Evolutionary conservation across 2,113 vertebrate genomes (phyloP).

Genomic region (Solea senegalensis): DNA sequence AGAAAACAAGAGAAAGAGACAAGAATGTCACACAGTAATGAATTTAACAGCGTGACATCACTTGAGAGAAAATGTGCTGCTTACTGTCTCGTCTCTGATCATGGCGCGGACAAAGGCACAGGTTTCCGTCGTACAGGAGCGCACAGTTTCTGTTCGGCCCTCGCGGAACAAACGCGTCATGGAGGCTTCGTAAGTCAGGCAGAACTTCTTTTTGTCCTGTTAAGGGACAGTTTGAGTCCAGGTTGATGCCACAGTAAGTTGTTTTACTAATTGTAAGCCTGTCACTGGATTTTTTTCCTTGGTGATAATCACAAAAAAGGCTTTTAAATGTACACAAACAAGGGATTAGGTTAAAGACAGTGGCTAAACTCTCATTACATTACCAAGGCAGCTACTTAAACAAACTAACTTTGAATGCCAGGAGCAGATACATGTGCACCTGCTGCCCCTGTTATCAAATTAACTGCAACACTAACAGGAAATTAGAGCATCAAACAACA

Average conservation of each 20-base stretch:
- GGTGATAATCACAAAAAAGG: no score
- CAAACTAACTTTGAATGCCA: not conserved
- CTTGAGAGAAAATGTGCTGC: not conserved
- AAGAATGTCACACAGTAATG: not conserved
- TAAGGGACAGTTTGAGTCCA: not conserved
- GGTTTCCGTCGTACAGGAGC: conserved; percentile 90
- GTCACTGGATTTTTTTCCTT: no score
- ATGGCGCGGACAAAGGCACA: conserved; percentile 89
- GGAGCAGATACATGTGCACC: not conserved
- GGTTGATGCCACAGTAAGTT: not conserved
- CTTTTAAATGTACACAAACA: no score
- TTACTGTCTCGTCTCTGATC: conserved; percentile 86
- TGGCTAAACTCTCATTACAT: not conserved
- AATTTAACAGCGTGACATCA: not conserved
- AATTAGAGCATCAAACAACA: not conserved
- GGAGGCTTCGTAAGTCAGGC: conserved; percentile 95
- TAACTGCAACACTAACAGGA: not conserved
- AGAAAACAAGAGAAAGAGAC: not conserved
- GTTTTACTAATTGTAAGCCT: not conserved
- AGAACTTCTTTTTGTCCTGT: conserved; percentile 96
- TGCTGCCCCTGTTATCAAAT: not conserved
- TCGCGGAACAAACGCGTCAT: conserved; percentile 98
- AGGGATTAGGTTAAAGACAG: no score
- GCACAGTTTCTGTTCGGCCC: conserved; percentile 95
- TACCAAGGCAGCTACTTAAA: not conserved